Percentiles rank a stretch among this genome's conserved stretches.
Conservation (phyloP, 2,888 invertebrate species). For the Buathra laborator region DNA sequence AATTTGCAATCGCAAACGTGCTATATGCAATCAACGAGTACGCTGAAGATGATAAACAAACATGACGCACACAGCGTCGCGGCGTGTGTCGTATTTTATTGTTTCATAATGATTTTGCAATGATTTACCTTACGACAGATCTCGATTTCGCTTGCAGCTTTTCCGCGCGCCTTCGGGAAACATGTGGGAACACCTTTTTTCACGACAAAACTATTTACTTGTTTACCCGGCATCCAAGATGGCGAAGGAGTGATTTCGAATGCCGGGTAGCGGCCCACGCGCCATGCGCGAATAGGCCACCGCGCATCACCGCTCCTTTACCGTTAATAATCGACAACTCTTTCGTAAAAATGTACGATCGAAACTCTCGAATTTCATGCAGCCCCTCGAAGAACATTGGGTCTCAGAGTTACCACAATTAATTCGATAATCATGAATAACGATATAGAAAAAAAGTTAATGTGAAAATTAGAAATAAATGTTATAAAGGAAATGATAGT, state of each 20-base stretch:
- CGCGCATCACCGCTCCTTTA: neutral
- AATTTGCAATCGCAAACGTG: too few species aligned
- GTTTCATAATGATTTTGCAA: neutral
- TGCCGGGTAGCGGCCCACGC: neutral
- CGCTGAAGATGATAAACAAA: neutral
- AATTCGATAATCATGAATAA: too few species aligned
- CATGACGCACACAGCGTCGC: neutral
- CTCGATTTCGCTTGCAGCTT: neutral
- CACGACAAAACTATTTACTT: neutral
- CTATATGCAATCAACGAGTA: neutral
- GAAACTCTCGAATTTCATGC: neutral
- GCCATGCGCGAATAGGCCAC: neutral
- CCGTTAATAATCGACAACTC: neutral
- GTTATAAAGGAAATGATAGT: neutral
- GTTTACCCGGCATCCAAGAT: neutral
- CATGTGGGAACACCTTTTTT: constrained; percentile 2
- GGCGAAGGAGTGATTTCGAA: neutral
- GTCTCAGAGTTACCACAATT: too few species aligned
- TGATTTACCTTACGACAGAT: neutral
- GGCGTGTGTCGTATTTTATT: neutral
- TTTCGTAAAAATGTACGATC: neutral
- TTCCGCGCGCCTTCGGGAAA: neutral
- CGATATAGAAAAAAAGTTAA: too few species aligned
- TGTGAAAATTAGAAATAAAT: too few species aligned
- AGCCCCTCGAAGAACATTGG: neutral